phyloP scores from a whole-genome alignment of 2,888 invertebrate species.

The Melolontha melolontha region DNA sequence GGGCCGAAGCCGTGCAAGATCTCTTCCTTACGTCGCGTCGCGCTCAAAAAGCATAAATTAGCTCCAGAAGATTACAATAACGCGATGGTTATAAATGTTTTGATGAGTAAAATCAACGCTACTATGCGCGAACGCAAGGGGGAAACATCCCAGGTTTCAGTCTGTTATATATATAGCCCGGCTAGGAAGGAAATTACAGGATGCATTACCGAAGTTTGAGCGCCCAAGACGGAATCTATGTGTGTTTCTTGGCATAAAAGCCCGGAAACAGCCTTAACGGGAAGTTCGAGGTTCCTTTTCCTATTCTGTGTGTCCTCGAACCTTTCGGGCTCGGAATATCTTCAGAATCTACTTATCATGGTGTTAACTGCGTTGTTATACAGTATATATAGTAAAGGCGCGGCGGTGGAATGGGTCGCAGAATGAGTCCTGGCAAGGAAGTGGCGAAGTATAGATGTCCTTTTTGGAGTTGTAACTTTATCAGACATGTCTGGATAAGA shows the following conservation, averaged over 20 bases:
- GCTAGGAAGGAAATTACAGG: conserved; percentile 26
- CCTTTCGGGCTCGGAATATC: conserved; percentile 12
- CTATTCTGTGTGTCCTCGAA: conserved; percentile 3
- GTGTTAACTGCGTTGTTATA: conserved; percentile 29
- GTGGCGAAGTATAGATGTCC: too few species aligned
- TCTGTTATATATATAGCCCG: too few species aligned
- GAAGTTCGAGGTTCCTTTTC: conserved; percentile 29
- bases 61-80: conserved; percentile 20
- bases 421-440: too few species aligned
- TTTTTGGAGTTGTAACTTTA: too few species aligned
- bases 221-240: conserved; percentile 22
- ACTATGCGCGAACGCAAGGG: neutral
- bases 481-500: too few species aligned
- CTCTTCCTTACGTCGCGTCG: neutral
- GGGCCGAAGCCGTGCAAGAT: neutral
- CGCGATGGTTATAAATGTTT: conserved; percentile 11
- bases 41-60: conserved; percentile 24
- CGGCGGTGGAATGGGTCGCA: neutral
- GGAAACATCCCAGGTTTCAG: conserved; percentile 5
- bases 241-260: conserved; percentile 27
- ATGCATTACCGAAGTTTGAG: conserved; percentile 29
- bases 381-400: neutral
- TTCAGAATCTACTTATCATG: conserved; percentile 34
- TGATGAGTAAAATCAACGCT: conserved; percentile 12
- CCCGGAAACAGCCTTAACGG: conserved; percentile 23